phyloP scores from a whole-genome alignment of 1,140 invertebrate species.

The Theocolax elegans region DNA sequence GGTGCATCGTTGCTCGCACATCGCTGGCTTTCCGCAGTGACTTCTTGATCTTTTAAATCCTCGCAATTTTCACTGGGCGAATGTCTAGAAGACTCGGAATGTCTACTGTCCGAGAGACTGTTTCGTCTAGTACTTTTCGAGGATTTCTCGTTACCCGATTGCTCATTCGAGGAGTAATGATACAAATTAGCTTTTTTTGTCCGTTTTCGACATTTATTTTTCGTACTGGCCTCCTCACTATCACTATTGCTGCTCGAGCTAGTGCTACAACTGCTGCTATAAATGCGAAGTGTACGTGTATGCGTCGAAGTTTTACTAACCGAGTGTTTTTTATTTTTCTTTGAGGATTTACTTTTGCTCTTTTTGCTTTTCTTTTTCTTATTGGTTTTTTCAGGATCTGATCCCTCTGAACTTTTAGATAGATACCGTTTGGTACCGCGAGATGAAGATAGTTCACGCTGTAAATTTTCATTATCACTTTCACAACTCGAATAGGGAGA shows the following conservation, averaged over 20 bases:
- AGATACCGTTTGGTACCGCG: conserved; percentile 8
- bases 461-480: conserved; percentile 23
- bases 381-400: neutral
- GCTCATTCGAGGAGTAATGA: neutral
- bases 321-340: conserved; percentile 26
- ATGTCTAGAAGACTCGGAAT: neutral
- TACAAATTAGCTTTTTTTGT: neutral
- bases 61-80: conserved; percentile 6
- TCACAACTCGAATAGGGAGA: conserved; percentile 42
- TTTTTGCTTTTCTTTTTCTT: conserved; percentile 30
- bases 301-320: neutral
- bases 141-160: neutral
- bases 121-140: neutral
- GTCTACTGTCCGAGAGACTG: neutral
- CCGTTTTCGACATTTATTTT: neutral
- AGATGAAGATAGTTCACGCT: neutral
- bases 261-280: conserved; percentile 39
- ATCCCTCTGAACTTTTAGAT: conserved; percentile 8
- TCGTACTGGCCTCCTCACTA: neutral
- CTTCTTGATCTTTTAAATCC: neutral
- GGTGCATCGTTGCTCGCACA: conserved; percentile 6
- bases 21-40: neutral
- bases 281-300: no score
- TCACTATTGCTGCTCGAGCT: conserved; percentile 19
- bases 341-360: conserved; percentile 23